phyloP scores from a whole-genome alignment of 2,113 vertebrate genomes.

The Pica pica region DNA sequence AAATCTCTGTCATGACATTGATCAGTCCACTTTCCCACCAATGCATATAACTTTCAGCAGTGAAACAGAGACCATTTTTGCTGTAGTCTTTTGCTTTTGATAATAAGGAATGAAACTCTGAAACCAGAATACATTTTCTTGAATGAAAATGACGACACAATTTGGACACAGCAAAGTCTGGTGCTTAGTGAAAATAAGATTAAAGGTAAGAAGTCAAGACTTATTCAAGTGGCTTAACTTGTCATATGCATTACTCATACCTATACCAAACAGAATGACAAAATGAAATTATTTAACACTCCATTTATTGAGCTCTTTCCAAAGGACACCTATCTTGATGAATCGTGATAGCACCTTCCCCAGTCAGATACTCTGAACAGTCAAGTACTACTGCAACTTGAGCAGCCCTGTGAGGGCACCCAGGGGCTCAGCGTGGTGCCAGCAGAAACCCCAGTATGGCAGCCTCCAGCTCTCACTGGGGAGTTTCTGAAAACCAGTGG shows the following conservation, averaged over 20 bases:
- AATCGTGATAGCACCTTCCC: rapidly evolving
- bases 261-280: not conserved
- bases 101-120: not conserved
- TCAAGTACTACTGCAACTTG: too few species aligned
- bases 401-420: rapidly evolving
- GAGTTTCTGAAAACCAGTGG: not conserved
- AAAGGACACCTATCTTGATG: not conserved
- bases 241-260: not conserved
- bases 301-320: not conserved
- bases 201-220: not conserved
- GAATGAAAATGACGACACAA: rapidly evolving
- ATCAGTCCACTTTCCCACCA: not conserved
- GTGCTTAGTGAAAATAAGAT: not conserved
- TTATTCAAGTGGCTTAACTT: not conserved
- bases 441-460: too few species aligned
- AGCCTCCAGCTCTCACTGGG: not conserved
- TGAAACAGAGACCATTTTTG: not conserved
- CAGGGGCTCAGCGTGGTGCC: rapidly evolving
- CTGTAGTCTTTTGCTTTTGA: not conserved
- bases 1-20: not conserved
- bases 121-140: not conserved
- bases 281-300: not conserved
- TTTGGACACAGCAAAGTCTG: not conserved
- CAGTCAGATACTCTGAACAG: not conserved
- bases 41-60: not conserved